phyloP scores from a whole-genome alignment of 2,888 invertebrate species.

The Mesorhabditis spiculigera region DNA sequence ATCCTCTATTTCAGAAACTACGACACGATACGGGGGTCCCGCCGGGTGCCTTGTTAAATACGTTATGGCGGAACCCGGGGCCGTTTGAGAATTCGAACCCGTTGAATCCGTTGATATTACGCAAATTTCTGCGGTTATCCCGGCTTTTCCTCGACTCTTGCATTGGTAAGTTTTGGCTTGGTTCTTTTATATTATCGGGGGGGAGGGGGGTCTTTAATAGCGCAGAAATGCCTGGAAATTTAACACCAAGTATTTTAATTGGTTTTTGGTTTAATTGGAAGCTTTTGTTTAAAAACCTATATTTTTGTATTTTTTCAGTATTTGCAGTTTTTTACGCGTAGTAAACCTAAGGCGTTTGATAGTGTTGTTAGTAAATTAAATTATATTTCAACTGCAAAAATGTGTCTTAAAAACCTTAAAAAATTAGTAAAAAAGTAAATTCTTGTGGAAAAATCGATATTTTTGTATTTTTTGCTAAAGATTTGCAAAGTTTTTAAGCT shows the following conservation, averaged over 20 bases:
- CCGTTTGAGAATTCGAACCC: constrained; percentile 47
- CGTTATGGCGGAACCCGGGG: constrained; percentile 53
- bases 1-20: not conserved
- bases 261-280: not conserved
- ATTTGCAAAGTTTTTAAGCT: too few species aligned
- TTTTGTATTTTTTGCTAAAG: too few species aligned
- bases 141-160: constrained; percentile 40
- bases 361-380: too few species aligned
- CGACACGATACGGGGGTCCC: constrained; percentile 32
- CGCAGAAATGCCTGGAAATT: too few species aligned
- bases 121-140: constrained; percentile 42
- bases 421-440: too few species aligned
- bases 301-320: too few species aligned
- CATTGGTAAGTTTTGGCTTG: constrained; percentile 19
- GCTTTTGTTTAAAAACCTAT: not conserved
- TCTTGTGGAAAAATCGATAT: too few species aligned
- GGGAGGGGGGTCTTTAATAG: not conserved
- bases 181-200: not conserved
- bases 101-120: constrained; percentile 44
- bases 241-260: not conserved
- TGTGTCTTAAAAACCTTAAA: too few species aligned
- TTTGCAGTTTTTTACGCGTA: too few species aligned
- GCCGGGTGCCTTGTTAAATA: constrained; percentile 24
- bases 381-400: too few species aligned
- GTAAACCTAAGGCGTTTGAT: too few species aligned